phyloP scores from a whole-genome alignment of 2,888 invertebrate species.

The Cryptocheilus praepositus region DNA sequence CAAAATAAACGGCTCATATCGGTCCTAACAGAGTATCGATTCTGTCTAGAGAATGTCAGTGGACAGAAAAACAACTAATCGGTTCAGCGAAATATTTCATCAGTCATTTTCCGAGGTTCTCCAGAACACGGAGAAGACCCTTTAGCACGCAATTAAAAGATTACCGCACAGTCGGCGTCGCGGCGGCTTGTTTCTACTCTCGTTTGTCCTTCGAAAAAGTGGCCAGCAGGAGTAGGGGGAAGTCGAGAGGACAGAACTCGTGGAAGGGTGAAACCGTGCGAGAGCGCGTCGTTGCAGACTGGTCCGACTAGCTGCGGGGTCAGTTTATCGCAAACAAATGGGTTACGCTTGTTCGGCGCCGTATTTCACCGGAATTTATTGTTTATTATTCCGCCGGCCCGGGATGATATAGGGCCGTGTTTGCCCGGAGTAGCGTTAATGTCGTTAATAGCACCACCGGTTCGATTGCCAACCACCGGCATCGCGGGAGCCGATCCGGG shows the following conservation, averaged over 20 bases:
- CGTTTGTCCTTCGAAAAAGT: constrained; percentile 1
- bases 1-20: too few relatives aligned
- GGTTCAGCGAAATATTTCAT: too few relatives aligned
- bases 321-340: constrained; percentile 74
- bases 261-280: constrained; percentile 43
- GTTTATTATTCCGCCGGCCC: constrained; percentile 70
- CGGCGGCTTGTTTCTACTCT: constrained; percentile 4
- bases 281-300: constrained; percentile 62
- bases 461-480: constrained; percentile 55
- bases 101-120: background rate
- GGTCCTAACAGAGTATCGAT: too few relatives aligned
- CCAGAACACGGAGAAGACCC: background rate
- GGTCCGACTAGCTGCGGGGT: constrained; percentile 71
- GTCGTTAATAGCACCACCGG: constrained; percentile 72
- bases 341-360: constrained; percentile 73
- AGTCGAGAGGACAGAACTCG: constrained; percentile 16
- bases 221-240: constrained; percentile 13
- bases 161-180: too few relatives aligned
- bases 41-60: too few relatives aligned
- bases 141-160: too few relatives aligned
- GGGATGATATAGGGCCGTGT: constrained; percentile 71
- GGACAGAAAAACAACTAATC: too few relatives aligned
- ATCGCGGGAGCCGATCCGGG: constrained; percentile 44
- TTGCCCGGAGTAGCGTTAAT: constrained; percentile 71
- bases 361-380: constrained; percentile 73